Conservation (phyloP, 2,797 vertebrate genomes). For the Sparidentex hasta region DNA sequence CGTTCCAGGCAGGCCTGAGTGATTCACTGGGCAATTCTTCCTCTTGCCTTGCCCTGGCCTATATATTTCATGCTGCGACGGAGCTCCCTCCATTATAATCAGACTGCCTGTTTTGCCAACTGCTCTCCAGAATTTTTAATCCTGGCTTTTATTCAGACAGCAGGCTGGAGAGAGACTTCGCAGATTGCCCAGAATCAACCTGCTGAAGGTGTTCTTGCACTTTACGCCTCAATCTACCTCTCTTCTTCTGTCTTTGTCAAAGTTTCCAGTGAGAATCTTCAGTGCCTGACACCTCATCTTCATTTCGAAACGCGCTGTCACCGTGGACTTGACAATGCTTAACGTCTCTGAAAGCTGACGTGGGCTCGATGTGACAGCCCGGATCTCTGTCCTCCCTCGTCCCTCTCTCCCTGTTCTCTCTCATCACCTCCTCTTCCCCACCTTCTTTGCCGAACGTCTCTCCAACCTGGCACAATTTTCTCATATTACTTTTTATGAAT, state of each 20-base stretch:
- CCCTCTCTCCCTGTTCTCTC: slow-evolving; percentile 9
- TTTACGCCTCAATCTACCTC: slow-evolving; percentile 31
- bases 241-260: slow-evolving; percentile 11
- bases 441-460: slow-evolving; percentile 53
- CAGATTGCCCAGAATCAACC: slow-evolving; percentile 29
- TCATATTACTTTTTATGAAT: slow-evolving; percentile 77
- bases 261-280: slow-evolving; percentile 29
- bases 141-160: slow-evolving; percentile 54
- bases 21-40: slow-evolving; percentile 78
- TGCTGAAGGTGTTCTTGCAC: slow-evolving; percentile 29
- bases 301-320: slow-evolving; percentile 31
- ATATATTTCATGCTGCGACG: slow-evolving; percentile 67
- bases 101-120: slow-evolving; percentile 67
- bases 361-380: slow-evolving; percentile 37
- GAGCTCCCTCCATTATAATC: slow-evolving; percentile 71
- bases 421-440: slow-evolving; percentile 25
- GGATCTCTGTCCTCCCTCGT: slow-evolving; percentile 44
- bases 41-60: slow-evolving; percentile 74
- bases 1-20: slow-evolving; percentile 71
- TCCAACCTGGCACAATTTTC: slow-evolving; percentile 72
- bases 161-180: slow-evolving; percentile 32
- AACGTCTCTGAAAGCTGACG: slow-evolving; percentile 43
- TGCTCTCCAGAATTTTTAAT: slow-evolving; percentile 68
- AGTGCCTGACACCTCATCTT: slow-evolving; percentile 45
- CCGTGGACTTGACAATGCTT: slow-evolving; percentile 30